Evolutionary conservation across 2,888 invertebrate species (phyloP).

Genomic region (Philhelius pedissequus): DNA sequence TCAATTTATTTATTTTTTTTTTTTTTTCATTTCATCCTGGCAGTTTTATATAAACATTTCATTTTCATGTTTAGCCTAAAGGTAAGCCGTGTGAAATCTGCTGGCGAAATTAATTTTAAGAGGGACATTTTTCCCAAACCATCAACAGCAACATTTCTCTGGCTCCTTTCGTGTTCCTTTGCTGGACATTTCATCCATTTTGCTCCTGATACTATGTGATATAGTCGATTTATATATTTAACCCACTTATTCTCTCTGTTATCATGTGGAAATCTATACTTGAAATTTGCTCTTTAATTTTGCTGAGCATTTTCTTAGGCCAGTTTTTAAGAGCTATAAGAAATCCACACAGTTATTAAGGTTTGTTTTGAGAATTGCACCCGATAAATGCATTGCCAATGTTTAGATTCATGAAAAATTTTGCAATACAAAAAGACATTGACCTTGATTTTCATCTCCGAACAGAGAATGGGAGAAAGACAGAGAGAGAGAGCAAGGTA

Average conservation of each 20-base stretch:
- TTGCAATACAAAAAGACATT: conserved; percentile 46
- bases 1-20: too few relatives aligned
- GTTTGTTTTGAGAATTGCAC: neutral
- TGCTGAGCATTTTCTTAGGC: neutral
- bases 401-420: conserved; percentile 49
- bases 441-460: conserved; percentile 41
- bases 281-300: neutral
- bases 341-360: neutral
- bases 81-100: neutral
- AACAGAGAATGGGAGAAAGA: too few relatives aligned
- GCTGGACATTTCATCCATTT: neutral
- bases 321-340: neutral
- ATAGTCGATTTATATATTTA: neutral
- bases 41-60: neutral
- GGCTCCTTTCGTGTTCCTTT: neutral
- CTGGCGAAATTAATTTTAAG: neutral
- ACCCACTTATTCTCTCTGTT: neutral
- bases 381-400: conserved; percentile 3
- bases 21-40: too few relatives aligned
- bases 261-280: neutral
- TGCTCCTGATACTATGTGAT: neutral
- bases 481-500: conserved; percentile 20
- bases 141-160: neutral
- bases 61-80: too few relatives aligned
- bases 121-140: neutral